Evolutionary conservation across 2,888 invertebrate species (phyloP).

Genomic region (Nymphalis urticae): DNA sequence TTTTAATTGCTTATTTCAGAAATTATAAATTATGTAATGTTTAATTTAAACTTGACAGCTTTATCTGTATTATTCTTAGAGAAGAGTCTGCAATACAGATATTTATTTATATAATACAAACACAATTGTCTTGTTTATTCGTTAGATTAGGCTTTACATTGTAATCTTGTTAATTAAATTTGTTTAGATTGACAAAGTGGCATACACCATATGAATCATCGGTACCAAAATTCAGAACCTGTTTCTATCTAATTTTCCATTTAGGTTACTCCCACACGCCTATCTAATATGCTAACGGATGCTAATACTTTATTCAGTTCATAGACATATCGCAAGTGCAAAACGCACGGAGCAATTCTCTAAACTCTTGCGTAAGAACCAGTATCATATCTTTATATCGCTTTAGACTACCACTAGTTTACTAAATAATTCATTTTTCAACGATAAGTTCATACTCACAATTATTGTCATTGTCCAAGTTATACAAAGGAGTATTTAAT

Average conservation of each 20-base stretch:
- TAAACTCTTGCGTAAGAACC: constrained; percentile 27
- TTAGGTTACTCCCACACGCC: constrained; percentile 57
- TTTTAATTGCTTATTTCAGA: no score
- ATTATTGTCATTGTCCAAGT: neutral
- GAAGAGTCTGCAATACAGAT: no score
- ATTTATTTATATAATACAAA: no score
- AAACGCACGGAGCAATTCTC: constrained; percentile 31
- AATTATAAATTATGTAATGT: no score
- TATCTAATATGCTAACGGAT: constrained; percentile 50
- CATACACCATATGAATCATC: constrained; percentile 20
- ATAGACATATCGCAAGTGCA: constrained; percentile 47
- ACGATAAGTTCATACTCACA: no score
- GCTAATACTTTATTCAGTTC: constrained; percentile 55
- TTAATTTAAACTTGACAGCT: no score
- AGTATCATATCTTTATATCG: constrained; percentile 13
- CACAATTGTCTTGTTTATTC: no score
- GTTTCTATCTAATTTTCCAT: constrained; percentile 41
- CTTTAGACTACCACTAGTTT: constrained; percentile 1
- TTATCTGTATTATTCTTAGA: no score
- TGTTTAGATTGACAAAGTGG: neutral
- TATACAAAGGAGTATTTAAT: neutral
- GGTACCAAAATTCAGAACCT: constrained; percentile 15
- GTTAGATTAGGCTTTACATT: no score
- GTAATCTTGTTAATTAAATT: no score
- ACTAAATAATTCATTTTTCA: no score